Evolutionary conservation across 1,140 invertebrate species (phyloP), one percentile per base, ranked within the genome.

Genomic region (Trichonephila clavipes): DNA sequence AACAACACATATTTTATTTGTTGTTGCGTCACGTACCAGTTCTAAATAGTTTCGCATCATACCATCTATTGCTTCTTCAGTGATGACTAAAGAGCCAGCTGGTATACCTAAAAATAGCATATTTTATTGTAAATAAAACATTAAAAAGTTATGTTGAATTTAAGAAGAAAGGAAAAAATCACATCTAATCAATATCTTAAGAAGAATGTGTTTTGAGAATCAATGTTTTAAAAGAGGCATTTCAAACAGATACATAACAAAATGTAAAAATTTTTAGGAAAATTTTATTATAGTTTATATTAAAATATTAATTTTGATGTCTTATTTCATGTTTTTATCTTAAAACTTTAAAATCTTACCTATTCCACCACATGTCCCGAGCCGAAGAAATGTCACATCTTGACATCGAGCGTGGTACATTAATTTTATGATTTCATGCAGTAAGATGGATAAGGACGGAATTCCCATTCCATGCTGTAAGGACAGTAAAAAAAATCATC

Each of bases 341-440:
- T 40, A 51, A 0, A 7, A 7, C 51, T 10, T 51, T 51, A 51
- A 69, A n/a, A 8, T 12, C 95, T 95, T 96, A 94, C 98, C 98
- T 93, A 99, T 97, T 61, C 98, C 98, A n/a, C 98, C 98, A 95
- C 98, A 98, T 0, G 98, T 99, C 82, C 98, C 98, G 95, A 99
- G 97, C 89, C 98, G 97, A 95, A 99, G 98, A 96, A 99, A 98
- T 34, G 98, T 96, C 0, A 98, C 98, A 95, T 99, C 98, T 72
- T 97, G 97, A 82, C 98, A 98, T 95, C 97, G 97, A 66, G 98
- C 98, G 95, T 99, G 98, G 95, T 98, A 98, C 97, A 99, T 97
- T 94, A 99, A 96, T 95, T 99, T 99, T 95, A 99, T 98, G 21
- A 99, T 96, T 96, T 99, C 99, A 95, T 99, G 98, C 12, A 99